phyloP scores from a whole-genome alignment of 2,113 vertebrate genomes.

The Pteropus alecto region DNA sequence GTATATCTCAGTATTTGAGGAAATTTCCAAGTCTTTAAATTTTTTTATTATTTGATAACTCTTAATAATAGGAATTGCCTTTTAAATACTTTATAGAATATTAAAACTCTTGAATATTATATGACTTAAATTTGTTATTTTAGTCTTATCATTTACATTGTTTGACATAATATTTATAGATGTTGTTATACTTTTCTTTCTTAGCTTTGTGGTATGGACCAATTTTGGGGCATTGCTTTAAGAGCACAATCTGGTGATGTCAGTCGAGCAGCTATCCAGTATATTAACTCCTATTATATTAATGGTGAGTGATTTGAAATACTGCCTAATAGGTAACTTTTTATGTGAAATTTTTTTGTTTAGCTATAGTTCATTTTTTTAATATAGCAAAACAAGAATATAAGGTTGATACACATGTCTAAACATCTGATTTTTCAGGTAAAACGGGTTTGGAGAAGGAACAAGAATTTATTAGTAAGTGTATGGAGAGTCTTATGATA shows the following conservation, averaged over 20 bases:
- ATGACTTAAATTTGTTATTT: neutral
- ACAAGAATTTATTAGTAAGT: conserved; percentile 99
- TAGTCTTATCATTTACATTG: neutral
- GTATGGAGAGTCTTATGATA: conserved; percentile 99
- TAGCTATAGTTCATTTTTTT: neutral
- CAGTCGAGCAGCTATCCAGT: conserved; percentile 98
- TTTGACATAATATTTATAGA: conserved; percentile 3
- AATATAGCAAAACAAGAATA: neutral
- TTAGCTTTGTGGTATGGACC: conserved; percentile 99
- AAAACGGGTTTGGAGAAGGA: conserved; percentile 99
- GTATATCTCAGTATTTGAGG: neutral
- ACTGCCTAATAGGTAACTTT: neutral
- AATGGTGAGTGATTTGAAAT: conserved; percentile 87
- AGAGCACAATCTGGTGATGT: conserved; percentile 97
- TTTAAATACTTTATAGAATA: neutral
- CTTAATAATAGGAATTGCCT: neutral
- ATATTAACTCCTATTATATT: conserved; percentile 99
- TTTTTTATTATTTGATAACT: neutral
- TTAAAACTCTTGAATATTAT: neutral
- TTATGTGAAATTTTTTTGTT: neutral
- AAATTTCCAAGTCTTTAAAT: neutral
- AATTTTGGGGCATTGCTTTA: conserved; percentile 98
- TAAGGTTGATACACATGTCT: neutral
- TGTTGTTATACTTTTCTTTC: conserved; percentile 47
- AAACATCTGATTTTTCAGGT: conserved; percentile 83